Evolutionary conservation across 2,888 invertebrate genomes (phyloP).

Genomic region (Neoascia interrupta): DNA sequence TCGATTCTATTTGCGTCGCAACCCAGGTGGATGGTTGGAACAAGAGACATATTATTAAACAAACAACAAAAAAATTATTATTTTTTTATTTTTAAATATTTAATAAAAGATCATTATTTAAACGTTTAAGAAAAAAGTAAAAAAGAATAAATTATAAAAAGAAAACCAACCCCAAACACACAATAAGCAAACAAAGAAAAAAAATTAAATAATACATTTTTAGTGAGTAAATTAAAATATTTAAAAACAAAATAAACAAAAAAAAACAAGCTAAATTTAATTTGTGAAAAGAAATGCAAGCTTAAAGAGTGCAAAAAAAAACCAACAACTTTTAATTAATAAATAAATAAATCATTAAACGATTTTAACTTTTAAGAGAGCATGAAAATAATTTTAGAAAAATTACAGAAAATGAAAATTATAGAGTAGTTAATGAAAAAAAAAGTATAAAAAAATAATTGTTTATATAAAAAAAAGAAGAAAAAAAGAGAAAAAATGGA

Average conservation of each 20-base stretch:
- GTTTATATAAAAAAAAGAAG: slow-evolving; percentile 74
- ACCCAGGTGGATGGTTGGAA: slow-evolving; percentile 99
- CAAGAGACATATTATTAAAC: slow-evolving; percentile 98
- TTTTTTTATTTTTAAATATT: slow-evolving; percentile 78
- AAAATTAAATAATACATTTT: slow-evolving; percentile 63
- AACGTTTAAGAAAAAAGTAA: slow-evolving; percentile 75
- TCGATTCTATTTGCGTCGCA: slow-evolving; percentile 97
- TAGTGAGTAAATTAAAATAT: slow-evolving; percentile 69
- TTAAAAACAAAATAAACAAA: slow-evolving; percentile 69
- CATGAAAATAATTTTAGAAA: slow-evolving; percentile 70
- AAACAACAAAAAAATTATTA: slow-evolving; percentile 73
- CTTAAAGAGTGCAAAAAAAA: slow-evolving; percentile 71
- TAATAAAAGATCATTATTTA: slow-evolving; percentile 80
- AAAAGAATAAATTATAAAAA: slow-evolving; percentile 78
- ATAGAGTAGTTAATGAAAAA: too few relatives aligned
- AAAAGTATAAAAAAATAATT: slow-evolving; percentile 69
- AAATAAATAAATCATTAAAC: slow-evolving; percentile 68
- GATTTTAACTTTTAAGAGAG: slow-evolving; percentile 70
- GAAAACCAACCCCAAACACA: slow-evolving; percentile 73
- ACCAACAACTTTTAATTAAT: slow-evolving; percentile 67
- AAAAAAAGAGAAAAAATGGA: slow-evolving; percentile 58
- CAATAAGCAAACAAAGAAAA: slow-evolving; percentile 66
- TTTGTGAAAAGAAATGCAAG: slow-evolving; percentile 70
- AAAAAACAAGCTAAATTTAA: slow-evolving; percentile 63
- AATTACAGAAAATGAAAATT: slow-evolving; percentile 65